These are phyloP conservation scores for Thryonomys swinderianus DNA, from an alignment of 2,113 vertebrate species.

Conservation along the genomic window DNA sequence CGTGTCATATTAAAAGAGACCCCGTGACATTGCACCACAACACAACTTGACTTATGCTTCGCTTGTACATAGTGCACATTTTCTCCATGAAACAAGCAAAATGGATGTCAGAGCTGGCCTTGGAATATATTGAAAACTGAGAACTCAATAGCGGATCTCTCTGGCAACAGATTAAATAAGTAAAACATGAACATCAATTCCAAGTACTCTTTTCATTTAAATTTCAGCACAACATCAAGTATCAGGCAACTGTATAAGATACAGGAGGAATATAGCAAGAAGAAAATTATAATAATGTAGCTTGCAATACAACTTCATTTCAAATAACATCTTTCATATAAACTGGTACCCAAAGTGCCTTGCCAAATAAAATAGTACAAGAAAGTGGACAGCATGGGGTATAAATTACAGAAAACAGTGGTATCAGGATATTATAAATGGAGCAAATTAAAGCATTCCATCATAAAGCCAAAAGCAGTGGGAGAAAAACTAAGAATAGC, in stretches of 20 bases:
- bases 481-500: not conserved
- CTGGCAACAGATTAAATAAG: conserved; percentile 62
- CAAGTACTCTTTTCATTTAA: conserved; percentile 52
- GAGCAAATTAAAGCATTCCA: conserved; percentile 71
- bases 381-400: conserved; percentile 60
- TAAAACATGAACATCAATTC: conserved; percentile 24
- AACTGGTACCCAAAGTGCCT: conserved; percentile 48
- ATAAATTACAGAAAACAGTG: conserved; percentile 66
- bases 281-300: conserved; percentile 54
- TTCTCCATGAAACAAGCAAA: conserved; percentile 40
- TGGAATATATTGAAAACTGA: conserved; percentile 12
- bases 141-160: conserved; percentile 3
- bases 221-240: conserved; percentile 53
- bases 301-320: conserved; percentile 63
- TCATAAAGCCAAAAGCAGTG: not conserved
- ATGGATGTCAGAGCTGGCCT: conserved; percentile 41
- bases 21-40: not conserved
- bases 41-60: conserved; percentile 34
- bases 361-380: conserved; percentile 63
- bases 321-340: conserved; percentile 67
- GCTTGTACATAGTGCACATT: not conserved
- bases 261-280: conserved; percentile 51
- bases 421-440: not conserved
- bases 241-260: not conserved
- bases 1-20: not conserved